phyloP scores from a whole-genome alignment of 2,113 vertebrate genomes.

The Formicarius rufipectus region DNA sequence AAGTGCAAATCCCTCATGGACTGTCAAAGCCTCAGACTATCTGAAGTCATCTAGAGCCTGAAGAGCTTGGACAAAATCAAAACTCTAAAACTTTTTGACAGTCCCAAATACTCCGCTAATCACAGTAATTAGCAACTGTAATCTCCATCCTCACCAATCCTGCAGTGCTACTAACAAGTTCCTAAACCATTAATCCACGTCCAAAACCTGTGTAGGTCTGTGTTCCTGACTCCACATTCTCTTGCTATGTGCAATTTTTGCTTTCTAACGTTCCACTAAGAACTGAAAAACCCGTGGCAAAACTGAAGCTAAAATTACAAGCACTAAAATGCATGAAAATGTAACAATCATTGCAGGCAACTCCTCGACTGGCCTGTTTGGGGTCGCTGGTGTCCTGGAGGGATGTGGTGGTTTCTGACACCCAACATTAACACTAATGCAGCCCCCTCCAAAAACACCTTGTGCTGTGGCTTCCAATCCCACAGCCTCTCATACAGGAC shows the following conservation, averaged over 20 bases:
- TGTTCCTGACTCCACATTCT: not conserved
- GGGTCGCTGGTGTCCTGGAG: not conserved
- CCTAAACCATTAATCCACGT: not conserved
- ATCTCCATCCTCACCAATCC: not conserved
- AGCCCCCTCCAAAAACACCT: not conserved
- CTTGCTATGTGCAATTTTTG: not conserved
- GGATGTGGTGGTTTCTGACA: not conserved
- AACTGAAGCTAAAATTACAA: not conserved
- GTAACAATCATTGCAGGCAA: not conserved
- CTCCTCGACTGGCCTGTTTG: not conserved
- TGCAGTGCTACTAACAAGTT: not conserved
- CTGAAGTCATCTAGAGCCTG: not conserved
- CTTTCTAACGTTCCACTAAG: not conserved
- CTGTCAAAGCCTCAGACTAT: not conserved
- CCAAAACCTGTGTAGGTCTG: not conserved
- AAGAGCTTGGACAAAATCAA: not conserved
- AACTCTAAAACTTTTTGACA: not conserved
- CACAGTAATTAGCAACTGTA: not conserved
- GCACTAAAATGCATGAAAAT: not conserved
- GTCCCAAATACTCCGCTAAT: not conserved
- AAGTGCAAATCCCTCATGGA: not conserved
- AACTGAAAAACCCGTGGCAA: not conserved
- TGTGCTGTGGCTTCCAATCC: not conserved
- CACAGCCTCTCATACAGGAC: not conserved
- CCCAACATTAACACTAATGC: fast-evolving